A percentile compares a stretch with the other conserved stretches of the same genome.
phyloP scores from a whole-genome alignment of 2,113 vertebrate genomes.

The Lepisosteus oculatus region DNA sequence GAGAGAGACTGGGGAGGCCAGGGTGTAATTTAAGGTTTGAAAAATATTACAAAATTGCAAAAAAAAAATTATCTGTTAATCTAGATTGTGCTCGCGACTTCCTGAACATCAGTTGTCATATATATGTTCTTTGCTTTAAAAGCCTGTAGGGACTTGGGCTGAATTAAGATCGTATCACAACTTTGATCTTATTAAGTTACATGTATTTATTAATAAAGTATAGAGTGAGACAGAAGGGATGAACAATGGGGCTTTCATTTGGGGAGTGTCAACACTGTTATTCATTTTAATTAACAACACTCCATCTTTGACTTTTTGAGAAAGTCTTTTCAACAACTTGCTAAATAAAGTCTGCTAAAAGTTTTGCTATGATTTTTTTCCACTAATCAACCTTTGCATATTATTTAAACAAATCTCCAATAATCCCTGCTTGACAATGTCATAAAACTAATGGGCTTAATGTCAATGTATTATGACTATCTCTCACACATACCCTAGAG shows the following conservation, averaged over 20 bases:
- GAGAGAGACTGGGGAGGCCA: not conserved
- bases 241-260: conserved; percentile 64
- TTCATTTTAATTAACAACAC: conserved; percentile 20
- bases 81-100: conserved; percentile 49
- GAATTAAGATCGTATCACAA: conserved; percentile 64
- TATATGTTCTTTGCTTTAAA: conserved; percentile 26
- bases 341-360: no score
- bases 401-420: not conserved
- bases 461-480: not conserved
- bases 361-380: not conserved
- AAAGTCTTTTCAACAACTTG: not conserved
- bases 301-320: not conserved
- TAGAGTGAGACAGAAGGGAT: conserved; percentile 55
- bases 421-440: not conserved
- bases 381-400: not conserved
- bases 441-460: not conserved
- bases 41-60: conserved; percentile 55
- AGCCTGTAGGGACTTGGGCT: conserved; percentile 58
- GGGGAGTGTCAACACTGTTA: conserved; percentile 17
- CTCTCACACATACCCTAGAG: not conserved
- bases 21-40: conserved; percentile 62
- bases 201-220: conserved; percentile 67
- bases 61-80: conserved; percentile 54
- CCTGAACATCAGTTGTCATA: conserved; percentile 58
- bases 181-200: conserved; percentile 61